phyloP scores from a whole-genome alignment of 2,113 vertebrate species.

The Leptocoma aspasia region DNA sequence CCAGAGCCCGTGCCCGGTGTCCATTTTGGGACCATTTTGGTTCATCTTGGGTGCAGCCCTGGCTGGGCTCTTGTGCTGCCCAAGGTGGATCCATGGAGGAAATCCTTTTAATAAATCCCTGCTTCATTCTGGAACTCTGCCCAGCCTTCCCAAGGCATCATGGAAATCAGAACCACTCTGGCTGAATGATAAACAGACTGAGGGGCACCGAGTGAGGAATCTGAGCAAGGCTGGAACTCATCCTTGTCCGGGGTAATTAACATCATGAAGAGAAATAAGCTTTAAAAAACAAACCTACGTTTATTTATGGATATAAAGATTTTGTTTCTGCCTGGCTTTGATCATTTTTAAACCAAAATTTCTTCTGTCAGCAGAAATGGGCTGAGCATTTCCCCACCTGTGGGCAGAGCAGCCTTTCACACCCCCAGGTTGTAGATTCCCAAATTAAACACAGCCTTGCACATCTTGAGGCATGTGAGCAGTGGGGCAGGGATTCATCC shows the following conservation, averaged over 20 bases:
- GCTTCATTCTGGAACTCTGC: too few species aligned
- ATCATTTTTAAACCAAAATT: background rate
- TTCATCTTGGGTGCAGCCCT: too few species aligned
- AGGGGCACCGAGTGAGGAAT: background rate
- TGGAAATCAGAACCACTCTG: background rate
- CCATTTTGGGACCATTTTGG: too few species aligned
- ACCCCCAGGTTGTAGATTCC: background rate
- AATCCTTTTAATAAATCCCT: too few species aligned
- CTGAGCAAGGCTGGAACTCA: background rate
- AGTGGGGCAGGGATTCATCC: slow-evolving; percentile 29
- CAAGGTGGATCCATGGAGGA: too few species aligned
- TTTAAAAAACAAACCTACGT: background rate
- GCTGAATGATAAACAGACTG: background rate
- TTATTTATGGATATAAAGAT: background rate
- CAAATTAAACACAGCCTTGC: background rate
- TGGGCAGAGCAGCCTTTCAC: background rate
- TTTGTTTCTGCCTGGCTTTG: background rate
- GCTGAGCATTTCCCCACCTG: background rate
- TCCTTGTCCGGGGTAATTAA: too few species aligned
- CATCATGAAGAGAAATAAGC: background rate
- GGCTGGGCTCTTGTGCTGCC: too few species aligned
- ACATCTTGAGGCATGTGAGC: slow-evolving; percentile 15
- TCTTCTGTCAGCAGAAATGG: background rate
- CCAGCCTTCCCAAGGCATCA: too few species aligned
- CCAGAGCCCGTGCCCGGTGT: too few species aligned